phyloP scores from a whole-genome alignment of 1,140 invertebrate genomes.

The Lasaia peninsularis region DNA sequence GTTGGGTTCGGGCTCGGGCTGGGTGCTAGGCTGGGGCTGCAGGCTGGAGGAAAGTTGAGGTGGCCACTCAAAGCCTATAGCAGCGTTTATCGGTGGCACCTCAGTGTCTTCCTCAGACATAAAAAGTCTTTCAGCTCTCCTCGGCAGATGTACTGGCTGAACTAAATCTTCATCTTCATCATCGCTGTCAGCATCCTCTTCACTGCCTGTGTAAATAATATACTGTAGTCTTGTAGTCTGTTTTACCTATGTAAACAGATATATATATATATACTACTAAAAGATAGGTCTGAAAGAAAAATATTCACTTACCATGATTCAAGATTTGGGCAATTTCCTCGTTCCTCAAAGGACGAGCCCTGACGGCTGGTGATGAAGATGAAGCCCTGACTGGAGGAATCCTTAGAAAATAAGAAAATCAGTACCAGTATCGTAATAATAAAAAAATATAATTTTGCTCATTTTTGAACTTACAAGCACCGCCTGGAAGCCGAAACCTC shows the following conservation, averaged over 20 bases:
- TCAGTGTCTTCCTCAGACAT: constrained; percentile 10
- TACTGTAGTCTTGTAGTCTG: constrained; percentile 4
- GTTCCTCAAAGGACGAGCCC: constrained; percentile 11
- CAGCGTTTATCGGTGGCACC: not conserved
- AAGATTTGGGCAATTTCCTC: constrained; percentile 10
- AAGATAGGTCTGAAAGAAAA: not conserved
- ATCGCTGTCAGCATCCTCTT: constrained; percentile 15
- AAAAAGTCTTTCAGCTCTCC: constrained; percentile 11
- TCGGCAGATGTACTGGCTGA: constrained; percentile 2
- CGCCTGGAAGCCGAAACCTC: constrained; percentile 6
- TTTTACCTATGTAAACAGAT: constrained; percentile 8
- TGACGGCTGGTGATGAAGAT: constrained; percentile 8
- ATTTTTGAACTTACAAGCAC: constrained; percentile 10
- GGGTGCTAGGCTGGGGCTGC: not conserved
- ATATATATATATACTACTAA: not conserved
- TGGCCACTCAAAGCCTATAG: not conserved
- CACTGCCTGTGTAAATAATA: constrained; percentile 17
- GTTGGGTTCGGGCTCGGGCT: constrained; percentile 1
- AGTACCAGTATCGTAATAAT: constrained; percentile 5
- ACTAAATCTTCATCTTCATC: constrained; percentile 17
- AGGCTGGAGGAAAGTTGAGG: not conserved
- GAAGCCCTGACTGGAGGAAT: not conserved
- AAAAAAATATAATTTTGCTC: constrained; percentile 5
- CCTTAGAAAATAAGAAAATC: constrained; percentile 4
- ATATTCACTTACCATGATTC: too few relatives aligned